Conservation (phyloP, 2,797 vertebrate species). For the Podarcis siculus region DNA sequence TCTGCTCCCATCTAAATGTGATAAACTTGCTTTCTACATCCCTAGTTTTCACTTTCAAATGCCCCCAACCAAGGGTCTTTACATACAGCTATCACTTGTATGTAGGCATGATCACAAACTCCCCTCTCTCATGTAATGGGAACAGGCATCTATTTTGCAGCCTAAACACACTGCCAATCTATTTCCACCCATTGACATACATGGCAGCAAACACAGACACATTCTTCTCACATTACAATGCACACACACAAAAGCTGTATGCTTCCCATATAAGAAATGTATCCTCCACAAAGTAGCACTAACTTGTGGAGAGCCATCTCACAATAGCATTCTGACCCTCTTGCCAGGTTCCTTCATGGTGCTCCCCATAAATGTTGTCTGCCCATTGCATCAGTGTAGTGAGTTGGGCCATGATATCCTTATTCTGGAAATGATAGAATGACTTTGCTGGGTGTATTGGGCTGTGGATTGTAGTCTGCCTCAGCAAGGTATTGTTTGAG, state of each 20-base stretch:
- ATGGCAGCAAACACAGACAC: neutral
- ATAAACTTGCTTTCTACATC: neutral
- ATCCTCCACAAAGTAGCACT: too few species aligned
- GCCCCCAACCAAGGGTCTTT: neutral
- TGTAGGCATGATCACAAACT: too few species aligned
- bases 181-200: neutral
- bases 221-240: neutral
- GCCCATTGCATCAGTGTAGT: neutral
- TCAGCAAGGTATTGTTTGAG: neutral
- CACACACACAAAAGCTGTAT: neutral
- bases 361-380: neutral
- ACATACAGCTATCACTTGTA: neutral
- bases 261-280: neutral
- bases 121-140: too few species aligned
- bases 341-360: neutral
- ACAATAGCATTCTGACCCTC: neutral
- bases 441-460: neutral
- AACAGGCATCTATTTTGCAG: neutral
- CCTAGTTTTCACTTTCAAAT: neutral
- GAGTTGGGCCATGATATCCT: neutral
- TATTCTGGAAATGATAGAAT: neutral
- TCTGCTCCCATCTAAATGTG: neutral
- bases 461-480: neutral
- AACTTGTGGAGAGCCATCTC: too few species aligned
- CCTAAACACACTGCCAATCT: neutral